A percentile compares a stretch with the other conserved stretches of the same genome.
Evolutionary conservation across 2,888 invertebrate genomes (phyloP).

Genomic region (Drosophila testacea): DNA sequence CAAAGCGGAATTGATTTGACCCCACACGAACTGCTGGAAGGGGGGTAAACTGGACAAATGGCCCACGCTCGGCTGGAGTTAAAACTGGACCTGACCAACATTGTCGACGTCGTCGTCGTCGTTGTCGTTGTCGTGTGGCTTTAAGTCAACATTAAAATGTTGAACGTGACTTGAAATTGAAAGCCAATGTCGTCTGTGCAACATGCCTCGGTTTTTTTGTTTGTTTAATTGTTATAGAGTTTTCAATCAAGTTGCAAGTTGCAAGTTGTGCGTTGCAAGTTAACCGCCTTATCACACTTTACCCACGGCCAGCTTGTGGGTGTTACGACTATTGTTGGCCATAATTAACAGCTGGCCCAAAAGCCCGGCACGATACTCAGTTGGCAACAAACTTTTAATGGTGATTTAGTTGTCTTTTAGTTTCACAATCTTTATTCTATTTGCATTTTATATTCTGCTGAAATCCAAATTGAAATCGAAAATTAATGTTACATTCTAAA

Average conservation of each 20-base stretch:
- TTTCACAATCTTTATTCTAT: slow-evolving; percentile 12
- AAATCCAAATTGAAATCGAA: slow-evolving; percentile 5
- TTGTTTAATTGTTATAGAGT: not conserved
- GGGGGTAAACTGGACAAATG: slow-evolving; percentile 50
- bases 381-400: slow-evolving; percentile 16
- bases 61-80: slow-evolving; percentile 61
- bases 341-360: slow-evolving; percentile 18
- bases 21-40: slow-evolving; percentile 22
- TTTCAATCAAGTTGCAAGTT: slow-evolving; percentile 17
- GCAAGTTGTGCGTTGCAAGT: not conserved
- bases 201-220: slow-evolving; percentile 3
- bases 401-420: slow-evolving; percentile 22
- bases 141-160: slow-evolving; percentile 55
- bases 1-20: slow-evolving; percentile 75
- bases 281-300: slow-evolving; percentile 41
- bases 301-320: slow-evolving; percentile 18
- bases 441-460: slow-evolving; percentile 10
- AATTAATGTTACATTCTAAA: slow-evolving; percentile 67
- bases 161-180: slow-evolving; percentile 77
- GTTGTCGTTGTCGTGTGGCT: slow-evolving; percentile 44
- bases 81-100: slow-evolving; percentile 24
- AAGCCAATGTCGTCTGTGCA: slow-evolving; percentile 60
- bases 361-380: slow-evolving; percentile 3
- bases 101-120: slow-evolving; percentile 13
- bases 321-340: slow-evolving; percentile 11